Base-by-base conservation (phyloP, 2,797 vertebrate genomes). In the Hippocampus kuda region DNA sequence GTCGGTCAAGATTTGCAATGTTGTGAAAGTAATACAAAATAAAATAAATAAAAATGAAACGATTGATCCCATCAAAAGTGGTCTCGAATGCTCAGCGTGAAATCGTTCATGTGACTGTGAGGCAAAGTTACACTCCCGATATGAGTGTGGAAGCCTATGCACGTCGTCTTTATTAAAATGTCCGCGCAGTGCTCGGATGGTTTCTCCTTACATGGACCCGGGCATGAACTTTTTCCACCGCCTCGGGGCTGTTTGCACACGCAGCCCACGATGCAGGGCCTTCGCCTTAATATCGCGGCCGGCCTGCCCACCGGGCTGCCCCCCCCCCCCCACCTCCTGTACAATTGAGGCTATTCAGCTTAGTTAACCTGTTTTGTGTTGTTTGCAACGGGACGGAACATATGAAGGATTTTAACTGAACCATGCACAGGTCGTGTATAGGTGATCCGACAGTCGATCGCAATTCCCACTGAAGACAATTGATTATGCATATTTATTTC, bases 151-250 rank as follows among this genome's bases (percentile, higher is more conserved):
- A 89, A 91, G 90, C 88, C 87, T 82, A 61, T 27, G 81, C 87
- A 88, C 83, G 81, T 88, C 86, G 81, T 78, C 81, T 86, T 90
- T 83, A 91, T 91, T 88, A 91, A 61, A 91, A 85, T 83, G 87
- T 86, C 87, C 89, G 84, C 87, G 88, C 82, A 84, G 83, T 81
- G 79, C 83, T 81, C 84, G 77, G 78, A 81, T 69, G 77, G 88
- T 85, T 87, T 88, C 87, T 83, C 85, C 82, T 88, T 91, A 89
- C 89, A 81, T 79, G 89, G 91, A 92, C 91, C 90, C 86, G 82
- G 85, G 88, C 87, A 91, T 93, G 93, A 94, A 93, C 93, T 84
- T 89, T 89, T 88, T 88, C 85, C 89, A 84, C 83, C 84, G 90
- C 92, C 91, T 65, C 34, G 67, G 72, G 88, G 91, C 85, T 94